These are phyloP conservation scores for Halcyon leucocephala DNA, from an alignment of 2,797 vertebrate species.

Conservation along the genomic window DNA sequence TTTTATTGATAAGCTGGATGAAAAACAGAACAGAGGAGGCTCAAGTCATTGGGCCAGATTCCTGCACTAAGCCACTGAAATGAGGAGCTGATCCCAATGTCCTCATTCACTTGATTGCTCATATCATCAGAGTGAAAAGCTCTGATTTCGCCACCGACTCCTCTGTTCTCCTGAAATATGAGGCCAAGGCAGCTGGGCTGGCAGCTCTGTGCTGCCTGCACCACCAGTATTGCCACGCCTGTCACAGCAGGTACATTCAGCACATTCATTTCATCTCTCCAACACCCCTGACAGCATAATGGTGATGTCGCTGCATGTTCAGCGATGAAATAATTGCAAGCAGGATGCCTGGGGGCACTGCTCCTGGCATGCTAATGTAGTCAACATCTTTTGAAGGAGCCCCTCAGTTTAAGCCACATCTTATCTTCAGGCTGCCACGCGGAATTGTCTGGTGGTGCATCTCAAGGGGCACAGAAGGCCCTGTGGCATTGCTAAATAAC, in stretches of 20 bases:
- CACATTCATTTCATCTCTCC: neutral
- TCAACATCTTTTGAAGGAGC: neutral
- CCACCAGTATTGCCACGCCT: neutral
- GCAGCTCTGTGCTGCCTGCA: neutral
- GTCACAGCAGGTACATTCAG: neutral
- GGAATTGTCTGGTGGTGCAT: neutral
- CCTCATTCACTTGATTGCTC: neutral
- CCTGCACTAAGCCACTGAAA: neutral
- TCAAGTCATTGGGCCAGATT: neutral
- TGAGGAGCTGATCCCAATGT: neutral
- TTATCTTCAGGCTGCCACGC: fast-evolving
- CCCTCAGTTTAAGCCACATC: neutral
- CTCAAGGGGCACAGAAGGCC: neutral
- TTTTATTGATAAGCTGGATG: neutral
- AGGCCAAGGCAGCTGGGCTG: conserved; percentile 12
- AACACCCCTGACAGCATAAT: neutral
- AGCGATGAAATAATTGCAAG: neutral
- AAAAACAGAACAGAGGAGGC: neutral
- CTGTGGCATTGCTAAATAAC: neutral
- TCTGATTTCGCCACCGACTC: neutral
- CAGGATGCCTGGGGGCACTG: neutral
- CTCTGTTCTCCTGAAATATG: neutral
- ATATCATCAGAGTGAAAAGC: neutral
- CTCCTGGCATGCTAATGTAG: neutral
- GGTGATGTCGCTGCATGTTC: neutral